phyloP scores from a whole-genome alignment of 2,797 vertebrate genomes.

The Myripristis jacobus region DNA sequence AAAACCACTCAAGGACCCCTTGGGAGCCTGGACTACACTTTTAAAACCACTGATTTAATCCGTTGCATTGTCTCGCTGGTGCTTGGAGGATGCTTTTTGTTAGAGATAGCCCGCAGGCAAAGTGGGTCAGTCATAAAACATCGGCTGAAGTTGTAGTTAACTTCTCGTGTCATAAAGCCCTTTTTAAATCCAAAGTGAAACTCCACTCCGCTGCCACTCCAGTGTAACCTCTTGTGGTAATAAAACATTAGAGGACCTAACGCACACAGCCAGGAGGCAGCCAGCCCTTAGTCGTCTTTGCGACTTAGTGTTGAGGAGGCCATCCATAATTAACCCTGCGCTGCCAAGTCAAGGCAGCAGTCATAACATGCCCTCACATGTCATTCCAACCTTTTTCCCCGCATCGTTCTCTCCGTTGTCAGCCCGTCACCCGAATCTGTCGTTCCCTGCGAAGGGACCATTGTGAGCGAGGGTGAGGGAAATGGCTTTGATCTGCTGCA shows the following conservation, averaged over 20 bases:
- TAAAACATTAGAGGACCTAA: slow-evolving; percentile 74
- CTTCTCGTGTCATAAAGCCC: slow-evolving; percentile 61
- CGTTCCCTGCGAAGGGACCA: slow-evolving; percentile 47
- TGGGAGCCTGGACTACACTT: too few relatives aligned
- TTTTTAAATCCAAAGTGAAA: slow-evolving; percentile 52
- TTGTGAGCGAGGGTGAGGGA: slow-evolving; percentile 42
- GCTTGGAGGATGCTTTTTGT: slow-evolving; percentile 36
- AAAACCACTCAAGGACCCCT: too few relatives aligned
- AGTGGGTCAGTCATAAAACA: slow-evolving; percentile 64
- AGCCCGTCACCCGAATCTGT: slow-evolving; percentile 70
- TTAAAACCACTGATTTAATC: slow-evolving; percentile 17
- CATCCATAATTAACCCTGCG: slow-evolving; percentile 79
- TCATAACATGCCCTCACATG: slow-evolving; percentile 75
- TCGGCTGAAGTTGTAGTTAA: slow-evolving; percentile 60
- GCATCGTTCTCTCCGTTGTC: slow-evolving; percentile 66
- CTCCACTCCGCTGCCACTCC: slow-evolving; percentile 37
- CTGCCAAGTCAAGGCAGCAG: slow-evolving; percentile 72
- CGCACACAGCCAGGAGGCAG: slow-evolving; percentile 67
- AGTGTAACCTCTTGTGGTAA: slow-evolving; percentile 59
- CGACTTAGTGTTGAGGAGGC: slow-evolving; percentile 64
- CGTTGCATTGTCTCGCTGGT: neutral
- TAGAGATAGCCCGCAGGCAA: slow-evolving; percentile 51
- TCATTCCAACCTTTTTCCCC: slow-evolving; percentile 68
- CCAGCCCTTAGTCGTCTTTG: slow-evolving; percentile 51
- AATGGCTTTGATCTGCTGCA: slow-evolving; percentile 68